phyloP scores from a whole-genome alignment of 2,888 invertebrate genomes.

The Lasioglossum zephyrum region DNA sequence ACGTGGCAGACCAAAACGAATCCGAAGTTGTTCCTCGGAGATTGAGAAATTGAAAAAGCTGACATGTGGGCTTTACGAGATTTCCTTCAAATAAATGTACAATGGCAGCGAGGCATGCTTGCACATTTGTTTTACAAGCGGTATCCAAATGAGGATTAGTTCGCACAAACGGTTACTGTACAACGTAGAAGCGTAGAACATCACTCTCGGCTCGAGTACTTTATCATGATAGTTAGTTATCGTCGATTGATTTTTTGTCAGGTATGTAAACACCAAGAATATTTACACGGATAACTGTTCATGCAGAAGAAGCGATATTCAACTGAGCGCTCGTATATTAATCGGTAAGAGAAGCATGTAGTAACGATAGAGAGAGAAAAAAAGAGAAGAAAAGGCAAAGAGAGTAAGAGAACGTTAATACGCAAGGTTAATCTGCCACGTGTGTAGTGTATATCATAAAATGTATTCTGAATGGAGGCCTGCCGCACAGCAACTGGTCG shows the following conservation, averaged over 20 bases:
- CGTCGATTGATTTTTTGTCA: background rate
- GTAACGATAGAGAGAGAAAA: background rate
- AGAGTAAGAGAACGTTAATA: background rate
- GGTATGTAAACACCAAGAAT: background rate
- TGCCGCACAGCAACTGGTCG: conserved; percentile 61
- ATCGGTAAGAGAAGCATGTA: conserved; percentile 6
- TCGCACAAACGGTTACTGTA: background rate
- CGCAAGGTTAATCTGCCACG: conserved; percentile 56
- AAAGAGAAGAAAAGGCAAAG: background rate
- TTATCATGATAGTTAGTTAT: background rate
- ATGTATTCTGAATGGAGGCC: conserved; percentile 43
- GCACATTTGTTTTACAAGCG: background rate
- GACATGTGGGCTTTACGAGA: background rate
- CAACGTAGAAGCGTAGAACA: background rate
- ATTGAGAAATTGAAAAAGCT: background rate
- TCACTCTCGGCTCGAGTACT: background rate
- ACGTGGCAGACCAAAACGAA: conserved; percentile 54
- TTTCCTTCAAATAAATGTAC: background rate
- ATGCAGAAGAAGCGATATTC: conserved; percentile 30
- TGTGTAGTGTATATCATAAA: conserved; percentile 42
- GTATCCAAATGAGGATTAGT: background rate
- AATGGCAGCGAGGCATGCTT: background rate
- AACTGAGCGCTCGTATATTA: background rate
- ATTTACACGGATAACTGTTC: background rate
- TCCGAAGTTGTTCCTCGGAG: background rate